These are phyloP conservation scores for Drosophila pallidifrons DNA, from an alignment of 1,140 invertebrate species.

Conservation along the genomic window DNA sequence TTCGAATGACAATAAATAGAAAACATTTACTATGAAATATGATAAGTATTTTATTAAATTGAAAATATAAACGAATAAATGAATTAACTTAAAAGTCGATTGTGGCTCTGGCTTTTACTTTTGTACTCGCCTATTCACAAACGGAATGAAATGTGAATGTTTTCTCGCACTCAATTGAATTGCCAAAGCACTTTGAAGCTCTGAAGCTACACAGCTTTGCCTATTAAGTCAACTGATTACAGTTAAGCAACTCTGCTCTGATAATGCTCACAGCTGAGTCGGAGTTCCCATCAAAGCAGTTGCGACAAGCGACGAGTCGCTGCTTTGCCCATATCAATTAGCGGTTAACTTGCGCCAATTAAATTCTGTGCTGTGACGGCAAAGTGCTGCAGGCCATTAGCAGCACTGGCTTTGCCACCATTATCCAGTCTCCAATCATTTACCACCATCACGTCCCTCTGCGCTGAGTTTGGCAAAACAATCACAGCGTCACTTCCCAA, in stretches of 20 bases:
- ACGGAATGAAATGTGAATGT: no score
- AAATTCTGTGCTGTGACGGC: conserved; percentile 30
- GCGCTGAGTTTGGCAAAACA: conserved; percentile 5
- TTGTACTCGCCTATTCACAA: no score
- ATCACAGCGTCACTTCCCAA: conserved; percentile 27
- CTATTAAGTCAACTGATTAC: conserved; percentile 44
- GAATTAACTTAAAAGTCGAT: neutral
- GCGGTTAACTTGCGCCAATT: conserved; percentile 41
- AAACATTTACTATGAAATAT: neutral
- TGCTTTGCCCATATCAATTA: conserved; percentile 40
- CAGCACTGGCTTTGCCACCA: conserved; percentile 4
- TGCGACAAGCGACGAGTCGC: conserved; percentile 10
- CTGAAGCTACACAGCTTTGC: conserved; percentile 34
- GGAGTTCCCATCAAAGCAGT: conserved; percentile 39
- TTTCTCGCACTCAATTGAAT: neutral
- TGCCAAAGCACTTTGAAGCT: conserved; percentile 22
- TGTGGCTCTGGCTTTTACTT: no score
- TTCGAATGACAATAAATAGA: neutral
- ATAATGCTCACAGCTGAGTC: conserved; percentile 34
- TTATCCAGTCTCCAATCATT: conserved; percentile 10
- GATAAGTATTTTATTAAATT: neutral
- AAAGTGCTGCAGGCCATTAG: conserved; percentile 16
- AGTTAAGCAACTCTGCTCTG: conserved; percentile 36
- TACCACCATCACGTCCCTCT: neutral
- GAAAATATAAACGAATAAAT: neutral